A percentile compares a stretch with the other conserved stretches of the same genome.
phyloP scores from a whole-genome alignment of 2,113 vertebrate genomes.

The Anolis sagrei region DNA sequence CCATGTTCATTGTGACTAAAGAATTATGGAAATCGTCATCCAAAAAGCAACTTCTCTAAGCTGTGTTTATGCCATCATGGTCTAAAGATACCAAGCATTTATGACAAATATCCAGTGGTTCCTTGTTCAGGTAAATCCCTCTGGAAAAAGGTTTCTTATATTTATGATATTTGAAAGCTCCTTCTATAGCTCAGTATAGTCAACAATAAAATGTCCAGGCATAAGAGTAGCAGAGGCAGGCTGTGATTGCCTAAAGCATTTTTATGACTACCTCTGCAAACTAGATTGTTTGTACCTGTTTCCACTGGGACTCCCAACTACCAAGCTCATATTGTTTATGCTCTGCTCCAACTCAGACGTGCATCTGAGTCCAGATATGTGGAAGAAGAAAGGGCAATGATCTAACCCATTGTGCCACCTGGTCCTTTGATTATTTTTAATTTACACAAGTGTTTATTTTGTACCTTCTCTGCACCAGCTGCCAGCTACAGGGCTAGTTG shows the following conservation, averaged over 20 bases:
- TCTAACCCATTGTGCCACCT: not conserved
- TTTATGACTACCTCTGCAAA: not conserved
- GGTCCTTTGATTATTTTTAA: slow-evolving; percentile 2
- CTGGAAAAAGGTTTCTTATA: not conserved
- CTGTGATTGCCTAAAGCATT: not conserved
- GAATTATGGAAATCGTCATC: too few species aligned
- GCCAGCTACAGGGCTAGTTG: not conserved
- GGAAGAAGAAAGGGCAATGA: not conserved
- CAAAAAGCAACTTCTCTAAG: too few species aligned
- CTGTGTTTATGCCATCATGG: too few species aligned
- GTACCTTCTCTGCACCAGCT: not conserved
- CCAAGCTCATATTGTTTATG: slow-evolving; percentile 3
- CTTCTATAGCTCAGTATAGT: not conserved
- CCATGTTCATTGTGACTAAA: too few species aligned
- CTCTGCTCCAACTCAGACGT: not conserved
- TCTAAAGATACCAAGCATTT: not conserved
- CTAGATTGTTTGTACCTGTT: not conserved
- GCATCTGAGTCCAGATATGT: slow-evolving; percentile 1
- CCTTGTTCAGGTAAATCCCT: not conserved
- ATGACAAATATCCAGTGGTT: not conserved
- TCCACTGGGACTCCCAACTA: not conserved
- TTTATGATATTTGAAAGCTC: not conserved
- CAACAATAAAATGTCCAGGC: not conserved
- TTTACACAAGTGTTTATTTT: slow-evolving; percentile 30
- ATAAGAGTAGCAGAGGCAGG: not conserved